Percentiles rank a stretch among this genome's conserved stretches.
Conservation (phyloP, 2,113 vertebrate genomes). For the Ictalurus furcatus region DNA sequence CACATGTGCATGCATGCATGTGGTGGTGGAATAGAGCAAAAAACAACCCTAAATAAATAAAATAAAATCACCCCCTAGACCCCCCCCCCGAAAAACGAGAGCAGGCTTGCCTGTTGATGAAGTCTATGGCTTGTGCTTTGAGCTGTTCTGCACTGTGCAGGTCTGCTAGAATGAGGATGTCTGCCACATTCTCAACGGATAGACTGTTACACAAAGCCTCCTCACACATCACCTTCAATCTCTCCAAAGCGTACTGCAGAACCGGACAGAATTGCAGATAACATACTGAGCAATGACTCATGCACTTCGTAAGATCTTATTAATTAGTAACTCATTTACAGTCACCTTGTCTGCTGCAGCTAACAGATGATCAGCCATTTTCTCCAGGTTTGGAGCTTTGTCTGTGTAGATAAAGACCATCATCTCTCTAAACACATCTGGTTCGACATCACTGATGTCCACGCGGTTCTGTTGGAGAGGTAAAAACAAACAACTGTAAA, state of each 20-base stretch:
- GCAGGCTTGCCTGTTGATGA: slow-evolving; percentile 95
- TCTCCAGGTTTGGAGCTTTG: slow-evolving; percentile 96
- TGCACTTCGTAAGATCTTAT: slow-evolving; percentile 4
- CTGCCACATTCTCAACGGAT: slow-evolving; percentile 93
- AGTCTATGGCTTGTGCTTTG: slow-evolving; percentile 97
- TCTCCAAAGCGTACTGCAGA: slow-evolving; percentile 89
- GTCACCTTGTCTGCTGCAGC: slow-evolving; percentile 96
- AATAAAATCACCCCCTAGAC: too few species aligned
- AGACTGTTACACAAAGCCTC: slow-evolving; percentile 95
- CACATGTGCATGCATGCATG: background rate
- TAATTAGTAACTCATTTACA: background rate
- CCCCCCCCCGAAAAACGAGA: background rate
- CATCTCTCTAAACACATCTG: slow-evolving; percentile 98
- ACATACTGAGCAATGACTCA: background rate
- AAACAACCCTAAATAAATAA: background rate
- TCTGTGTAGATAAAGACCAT: slow-evolving; percentile 99
- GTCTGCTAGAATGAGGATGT: slow-evolving; percentile 96
- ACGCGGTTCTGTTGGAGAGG: slow-evolving; percentile 84
- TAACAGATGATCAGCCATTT: slow-evolving; percentile 97
- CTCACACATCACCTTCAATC: slow-evolving; percentile 98
- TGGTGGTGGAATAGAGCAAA: background rate
- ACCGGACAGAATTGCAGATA: background rate
- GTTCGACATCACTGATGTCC: slow-evolving; percentile 97
- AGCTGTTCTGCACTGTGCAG: slow-evolving; percentile 96
- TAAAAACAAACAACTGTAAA: background rate